These are phyloP conservation scores for Syndactyla subalaris DNA, from an alignment of 2,797 vertebrate species.

Conservation along the genomic window DNA sequence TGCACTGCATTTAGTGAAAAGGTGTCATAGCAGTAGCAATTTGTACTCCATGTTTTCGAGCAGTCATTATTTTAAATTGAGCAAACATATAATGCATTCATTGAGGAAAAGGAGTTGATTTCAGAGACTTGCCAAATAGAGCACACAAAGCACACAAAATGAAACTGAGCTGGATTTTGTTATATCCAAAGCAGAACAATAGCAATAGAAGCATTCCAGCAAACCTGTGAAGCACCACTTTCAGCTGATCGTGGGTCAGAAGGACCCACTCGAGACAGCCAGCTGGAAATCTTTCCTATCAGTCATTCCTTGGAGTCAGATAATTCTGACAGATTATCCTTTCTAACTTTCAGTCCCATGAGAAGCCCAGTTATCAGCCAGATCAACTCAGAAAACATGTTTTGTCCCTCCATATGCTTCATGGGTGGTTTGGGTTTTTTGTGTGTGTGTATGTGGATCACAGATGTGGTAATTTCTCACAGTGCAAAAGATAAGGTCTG, in stretches of 20 bases:
- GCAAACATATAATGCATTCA: neutral
- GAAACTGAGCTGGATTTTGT: neutral
- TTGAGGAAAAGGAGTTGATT: neutral
- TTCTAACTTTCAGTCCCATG: neutral
- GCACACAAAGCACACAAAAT: neutral
- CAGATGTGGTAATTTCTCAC: neutral
- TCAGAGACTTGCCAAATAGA: neutral
- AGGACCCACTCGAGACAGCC: neutral
- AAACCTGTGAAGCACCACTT: neutral
- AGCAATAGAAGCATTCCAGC: neutral
- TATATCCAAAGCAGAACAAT: neutral
- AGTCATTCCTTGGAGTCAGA: neutral
- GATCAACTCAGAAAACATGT: neutral
- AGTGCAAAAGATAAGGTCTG: neutral
- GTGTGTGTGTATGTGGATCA: neutral
- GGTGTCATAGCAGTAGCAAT: neutral
- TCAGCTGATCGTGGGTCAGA: neutral
- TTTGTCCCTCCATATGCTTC: neutral
- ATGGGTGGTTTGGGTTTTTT: neutral
- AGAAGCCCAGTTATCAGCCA: neutral
- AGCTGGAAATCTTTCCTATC: neutral
- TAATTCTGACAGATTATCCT: constrained; percentile 1
- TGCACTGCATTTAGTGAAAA: neutral
- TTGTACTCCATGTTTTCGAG: neutral
- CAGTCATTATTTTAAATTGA: neutral